Evolutionary conservation across 2,888 invertebrate species (phyloP).

Genomic region (Lepetodrilus schrolli): DNA sequence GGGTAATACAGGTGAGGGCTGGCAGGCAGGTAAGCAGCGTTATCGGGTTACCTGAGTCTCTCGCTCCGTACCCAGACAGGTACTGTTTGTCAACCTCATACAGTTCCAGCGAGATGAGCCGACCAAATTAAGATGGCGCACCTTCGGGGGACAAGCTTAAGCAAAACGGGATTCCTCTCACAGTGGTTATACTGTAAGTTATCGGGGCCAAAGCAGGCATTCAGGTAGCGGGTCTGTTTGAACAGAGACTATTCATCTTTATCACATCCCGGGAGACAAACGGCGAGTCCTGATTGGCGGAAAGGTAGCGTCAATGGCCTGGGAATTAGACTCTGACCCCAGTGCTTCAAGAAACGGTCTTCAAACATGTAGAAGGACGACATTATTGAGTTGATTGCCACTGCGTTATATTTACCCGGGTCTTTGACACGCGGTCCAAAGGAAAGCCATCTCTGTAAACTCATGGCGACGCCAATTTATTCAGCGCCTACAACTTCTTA

Average conservation of each 20-base stretch:
- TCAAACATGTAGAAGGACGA: constrained; percentile 23
- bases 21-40: constrained; percentile 25
- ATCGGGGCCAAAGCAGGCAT: constrained; percentile 21
- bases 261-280: constrained; percentile 25
- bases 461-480: not conserved
- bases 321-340: constrained; percentile 24
- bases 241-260: constrained; percentile 25
- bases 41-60: constrained; percentile 3
- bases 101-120: constrained; percentile 24
- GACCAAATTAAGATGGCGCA: not conserved
- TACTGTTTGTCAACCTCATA: constrained; percentile 25
- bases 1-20: not conserved
- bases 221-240: constrained; percentile 14
- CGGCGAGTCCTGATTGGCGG: constrained; percentile 1
- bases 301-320: constrained; percentile 19
- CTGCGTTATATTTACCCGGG: constrained; percentile 2
- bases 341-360: constrained; percentile 21
- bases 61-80: constrained; percentile 17
- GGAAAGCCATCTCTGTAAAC: constrained; percentile 11
- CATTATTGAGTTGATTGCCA: constrained; percentile 24
- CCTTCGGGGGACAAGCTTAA: not conserved
- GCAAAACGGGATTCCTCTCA: not conserved
- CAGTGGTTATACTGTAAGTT: constrained; percentile 10
- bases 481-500: not conserved
- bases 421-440: constrained; percentile 14